Evolutionary conservation across 2,113 vertebrate species (phyloP), one percentile per base, ranked within the genome.

Genomic region (Psittacara wagleri): DNA sequence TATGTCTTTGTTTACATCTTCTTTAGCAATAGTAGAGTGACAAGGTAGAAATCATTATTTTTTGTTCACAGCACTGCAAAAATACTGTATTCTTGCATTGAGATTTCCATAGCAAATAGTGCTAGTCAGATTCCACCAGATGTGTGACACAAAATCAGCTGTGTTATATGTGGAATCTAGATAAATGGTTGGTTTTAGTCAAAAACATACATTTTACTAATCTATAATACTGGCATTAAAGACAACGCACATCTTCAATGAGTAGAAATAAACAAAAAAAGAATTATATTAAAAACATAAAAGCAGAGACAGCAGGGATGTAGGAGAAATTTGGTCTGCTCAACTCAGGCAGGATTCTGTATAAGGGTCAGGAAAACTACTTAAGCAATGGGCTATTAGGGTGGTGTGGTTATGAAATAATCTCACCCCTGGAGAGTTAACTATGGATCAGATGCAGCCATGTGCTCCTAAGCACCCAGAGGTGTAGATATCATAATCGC

Each of bases 381-480:
- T 96, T 97, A 95, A 94, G 46, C 72, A 91, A 83, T 80, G 70
- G 44, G 41, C 35, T 84, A 94, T 95, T 87, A 92, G 73, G 68
- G 66, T 4, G 1, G 61, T 62, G 57, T 94, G 67, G 81, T 80
- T 97, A 96, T 76, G 73, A 93, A 96, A 96, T 95, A 90, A 96
- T 95, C 73, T 95, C 92, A 95, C 83, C 92, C 84, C 90, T 80
- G 85, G 95, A 97, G 91, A 95, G 91, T 94, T 77, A 95, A 84
- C 95, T 94, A 87, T 23, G 72, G 93, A 81, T 89, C 93, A 97
- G 87, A 97, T 92, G 90, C 54, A 97, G 63, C 67, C 91, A 55
- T 92, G 90, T 96, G 80, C 70, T 91, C 95, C 80, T 69, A 84
- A 92, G 57, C 62, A 96, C 94, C 76, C 85, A 84, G 59, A 91